Base-by-base conservation (phyloP, 2,888 invertebrate genomes). In the Amphimallon solstitiale region DNA sequence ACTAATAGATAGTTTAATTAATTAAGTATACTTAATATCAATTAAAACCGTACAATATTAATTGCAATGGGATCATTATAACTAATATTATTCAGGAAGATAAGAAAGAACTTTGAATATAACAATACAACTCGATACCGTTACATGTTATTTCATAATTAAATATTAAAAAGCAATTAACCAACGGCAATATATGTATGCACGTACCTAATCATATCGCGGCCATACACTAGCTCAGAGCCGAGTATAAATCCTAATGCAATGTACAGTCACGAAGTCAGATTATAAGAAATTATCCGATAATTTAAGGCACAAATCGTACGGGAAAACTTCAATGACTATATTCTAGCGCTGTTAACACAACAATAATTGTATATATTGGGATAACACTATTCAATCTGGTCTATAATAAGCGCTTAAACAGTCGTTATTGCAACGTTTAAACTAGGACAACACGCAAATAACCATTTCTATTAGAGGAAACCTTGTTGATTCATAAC, bases 151-250 rank as follows among this genome's bases (percentile, higher is more conserved):
- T 56, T 40, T 40, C 14, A 40, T 56, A 56, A 56, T 56, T 56
- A 56, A 56, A 56, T 40, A 56, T 38, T 40, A 56, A 56, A 56
- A 38, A 56, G 56, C 21, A 56, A 56, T 56, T 56, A 56, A 56
- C 40, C 40, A 17, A 40, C 23, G 4, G 40, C 40, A 56, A 9
- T 29, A n/a, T n/a, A 29, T 1, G 29, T 29, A 29, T 9, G 29
- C 5, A 5, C n/a, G n/a, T 1, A 29, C 23, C 23, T 23, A 23
- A 23, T 23, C 5, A 5, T 23, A 54, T 54, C 54, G 21, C 19
- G 38, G n/a, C 12, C 6, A 7, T 7, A 52, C 35, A 29, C 6
- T 5, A 19, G n/a, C 37, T 52, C 52, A 35, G 37, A 52, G 15
- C 35, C 17, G 17, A 21, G 37, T 52, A 52, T 12, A 9, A 29